These are phyloP conservation scores for Amblyteles armatorius DNA, from an alignment of 2,888 invertebrate species.

Conservation along the genomic window DNA sequence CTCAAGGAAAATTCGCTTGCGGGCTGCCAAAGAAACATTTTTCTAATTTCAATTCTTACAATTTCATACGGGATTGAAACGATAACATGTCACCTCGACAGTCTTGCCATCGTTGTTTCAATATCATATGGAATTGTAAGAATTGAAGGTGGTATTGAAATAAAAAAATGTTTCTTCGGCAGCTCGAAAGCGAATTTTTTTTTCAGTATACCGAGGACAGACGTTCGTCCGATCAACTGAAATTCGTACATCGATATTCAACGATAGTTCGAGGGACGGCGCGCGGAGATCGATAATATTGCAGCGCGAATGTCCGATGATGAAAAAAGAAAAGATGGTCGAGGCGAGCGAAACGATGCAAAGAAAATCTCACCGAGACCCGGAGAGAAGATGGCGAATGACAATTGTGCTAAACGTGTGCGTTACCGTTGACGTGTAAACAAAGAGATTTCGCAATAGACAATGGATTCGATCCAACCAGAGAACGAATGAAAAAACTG, in stretches of 20 bases:
- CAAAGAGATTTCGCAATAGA: neutral
- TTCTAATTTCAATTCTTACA: no score
- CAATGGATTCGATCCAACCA: neutral
- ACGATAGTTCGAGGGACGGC: constrained; percentile 6
- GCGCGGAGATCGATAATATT: constrained; percentile 5
- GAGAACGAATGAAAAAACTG: neutral
- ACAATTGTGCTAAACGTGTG: neutral
- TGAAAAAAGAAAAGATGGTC: neutral
- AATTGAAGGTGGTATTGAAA: no score
- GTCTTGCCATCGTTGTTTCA: no score
- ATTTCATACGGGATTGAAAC: no score
- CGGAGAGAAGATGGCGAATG: constrained; percentile 3
- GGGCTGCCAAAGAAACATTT: no score
- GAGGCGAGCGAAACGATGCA: neutral
- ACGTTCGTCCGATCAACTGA: neutral
- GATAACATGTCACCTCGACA: no score
- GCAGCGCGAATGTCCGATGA: neutral
- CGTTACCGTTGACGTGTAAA: neutral
- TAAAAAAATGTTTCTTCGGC: no score
- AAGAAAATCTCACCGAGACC: neutral
- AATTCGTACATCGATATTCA: constrained; percentile 4
- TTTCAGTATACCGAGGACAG: neutral
- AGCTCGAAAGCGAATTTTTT: no score
- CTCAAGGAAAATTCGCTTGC: no score
- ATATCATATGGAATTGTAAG: no score